A percentile compares a stretch with the other conserved stretches of the same genome.
Conservation (phyloP, 2,797 vertebrate genomes). For the Halcyon chelicuti region DNA sequence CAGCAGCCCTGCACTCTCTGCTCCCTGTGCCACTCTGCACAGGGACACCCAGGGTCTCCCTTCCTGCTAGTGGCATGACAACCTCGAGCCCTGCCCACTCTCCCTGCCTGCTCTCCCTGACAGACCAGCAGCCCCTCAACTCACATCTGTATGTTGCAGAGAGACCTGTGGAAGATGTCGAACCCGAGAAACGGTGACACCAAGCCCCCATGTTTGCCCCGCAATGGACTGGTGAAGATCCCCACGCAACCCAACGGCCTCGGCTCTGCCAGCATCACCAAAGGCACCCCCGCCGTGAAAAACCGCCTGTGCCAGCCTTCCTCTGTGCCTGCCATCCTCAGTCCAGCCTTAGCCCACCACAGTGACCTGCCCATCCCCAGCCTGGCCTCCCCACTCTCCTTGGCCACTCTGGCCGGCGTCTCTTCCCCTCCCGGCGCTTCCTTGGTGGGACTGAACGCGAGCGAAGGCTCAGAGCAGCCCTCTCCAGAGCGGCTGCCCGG, state of each 20-base stretch:
- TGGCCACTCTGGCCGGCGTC: slow-evolving; percentile 82
- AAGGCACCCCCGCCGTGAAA: slow-evolving; percentile 96
- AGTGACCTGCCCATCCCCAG: slow-evolving; percentile 84
- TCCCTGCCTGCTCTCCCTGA: background rate
- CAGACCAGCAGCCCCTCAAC: background rate
- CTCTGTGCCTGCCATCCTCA: slow-evolving; percentile 90
- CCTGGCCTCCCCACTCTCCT: slow-evolving; percentile 84
- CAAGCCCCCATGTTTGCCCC: slow-evolving; percentile 96
- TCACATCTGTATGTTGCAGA: slow-evolving; percentile 74
- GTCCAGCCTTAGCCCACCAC: slow-evolving; percentile 87
- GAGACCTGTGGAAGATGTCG: slow-evolving; percentile 92
- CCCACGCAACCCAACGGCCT: slow-evolving; percentile 94
- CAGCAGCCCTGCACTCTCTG: background rate
- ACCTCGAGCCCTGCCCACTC: background rate
- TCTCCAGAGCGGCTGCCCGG: slow-evolving; percentile 79
- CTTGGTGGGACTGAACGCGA: slow-evolving; percentile 73
- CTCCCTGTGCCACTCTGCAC: fast-evolving
- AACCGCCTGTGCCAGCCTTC: slow-evolving; percentile 97
- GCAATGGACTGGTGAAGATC: slow-evolving; percentile 96
- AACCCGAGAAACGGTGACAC: slow-evolving; percentile 89
- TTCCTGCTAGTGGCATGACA: fast-evolving
- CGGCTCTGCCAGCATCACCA: slow-evolving; percentile 97
- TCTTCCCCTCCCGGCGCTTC: slow-evolving; percentile 72
- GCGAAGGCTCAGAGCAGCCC: slow-evolving; percentile 77
- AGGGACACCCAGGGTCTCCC: background rate